phyloP scores from a whole-genome alignment of 2,888 invertebrate genomes.

The Pegoplata infirma region DNA sequence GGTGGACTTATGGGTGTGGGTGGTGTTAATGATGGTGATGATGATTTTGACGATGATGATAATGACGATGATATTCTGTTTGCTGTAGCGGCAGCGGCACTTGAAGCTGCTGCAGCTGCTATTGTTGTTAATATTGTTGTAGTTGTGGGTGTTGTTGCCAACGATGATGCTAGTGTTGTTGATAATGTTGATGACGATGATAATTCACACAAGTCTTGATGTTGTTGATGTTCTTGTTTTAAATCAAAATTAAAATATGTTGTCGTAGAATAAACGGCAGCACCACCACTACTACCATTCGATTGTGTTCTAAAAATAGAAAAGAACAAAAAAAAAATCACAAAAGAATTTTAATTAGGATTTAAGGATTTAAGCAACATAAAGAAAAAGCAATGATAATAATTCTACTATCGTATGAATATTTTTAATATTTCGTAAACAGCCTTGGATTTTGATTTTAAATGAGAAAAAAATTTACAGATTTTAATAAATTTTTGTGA shows the following conservation, averaged over 20 bases:
- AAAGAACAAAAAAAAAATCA: constrained; percentile 2
- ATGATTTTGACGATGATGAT: constrained; percentile 50
- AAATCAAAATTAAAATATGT: constrained; percentile 51
- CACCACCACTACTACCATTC: constrained; percentile 38
- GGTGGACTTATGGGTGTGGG: constrained; percentile 75
- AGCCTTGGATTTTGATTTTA: no score
- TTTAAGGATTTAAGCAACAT: constrained; percentile 3
- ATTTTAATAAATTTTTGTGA: no score
- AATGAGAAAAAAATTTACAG: no score
- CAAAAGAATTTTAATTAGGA: constrained; percentile 45
- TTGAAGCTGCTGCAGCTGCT: constrained; percentile 61
- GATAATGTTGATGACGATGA: constrained; percentile 38
- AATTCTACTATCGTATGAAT: neutral
- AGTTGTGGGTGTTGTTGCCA: constrained; percentile 10
- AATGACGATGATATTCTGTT: constrained; percentile 61
- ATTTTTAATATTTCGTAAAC: no score
- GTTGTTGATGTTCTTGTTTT: constrained; percentile 8
- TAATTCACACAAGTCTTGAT: constrained; percentile 43
- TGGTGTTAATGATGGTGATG: constrained; percentile 70
- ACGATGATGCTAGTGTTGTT: constrained; percentile 47
- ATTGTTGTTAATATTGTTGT: constrained; percentile 55
- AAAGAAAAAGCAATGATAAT: neutral
- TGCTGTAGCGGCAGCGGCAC: constrained; percentile 61
- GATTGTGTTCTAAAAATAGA: constrained; percentile 26
- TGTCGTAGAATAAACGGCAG: constrained; percentile 17